Evolutionary conservation across 2,113 vertebrate genomes (phyloP), one percentile per base, ranked within the genome.

Genomic region (Junco hyemalis): DNA sequence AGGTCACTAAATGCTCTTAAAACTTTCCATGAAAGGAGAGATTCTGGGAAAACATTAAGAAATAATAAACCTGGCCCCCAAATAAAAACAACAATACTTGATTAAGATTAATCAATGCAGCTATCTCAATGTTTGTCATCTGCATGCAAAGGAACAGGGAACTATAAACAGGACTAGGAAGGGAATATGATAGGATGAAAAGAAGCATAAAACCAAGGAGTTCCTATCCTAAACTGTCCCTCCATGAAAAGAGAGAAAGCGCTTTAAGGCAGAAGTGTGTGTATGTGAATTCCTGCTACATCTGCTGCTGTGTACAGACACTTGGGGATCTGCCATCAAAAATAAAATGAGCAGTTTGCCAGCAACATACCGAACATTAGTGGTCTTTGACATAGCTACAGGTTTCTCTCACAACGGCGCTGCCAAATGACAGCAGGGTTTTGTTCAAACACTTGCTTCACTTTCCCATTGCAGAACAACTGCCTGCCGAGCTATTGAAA

Each of bases 311-410:
- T 31, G 36, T 12, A 29, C 70, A 82, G 77, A 91, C 54, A 50
- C 36, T 83, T 95, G 81, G 83, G 84, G 61, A 85, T 82, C 47
- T 92, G 95, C 93, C 92, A 94, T 91, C 73, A 48, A 87, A 93
- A 94, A 95, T 70, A 91, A 94, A 94, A 90, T 2, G 50, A 84
- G 50, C 56, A 78, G 36, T 69, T 79, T 94, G 93, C 93, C 96
- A 95, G 64, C 72, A 95, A 50, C 81, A 91, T 82, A 90, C 90
- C 68, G 50, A 96, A 96, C 96, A 76, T 92, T 54, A 96, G 90
- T 51, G 83, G 53, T 85, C 78, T 91, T 83, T 59, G 57, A 86
- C 64, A 66, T 53, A 91, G 57, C 85, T 85, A 48, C 54, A 91
- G 79, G 85, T 96, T 94, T 93, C 63, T 86, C 68, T 96, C 93